These are phyloP conservation scores for Phania funesta DNA, from an alignment of 2,888 invertebrate genomes.

Conservation along the genomic window DNA sequence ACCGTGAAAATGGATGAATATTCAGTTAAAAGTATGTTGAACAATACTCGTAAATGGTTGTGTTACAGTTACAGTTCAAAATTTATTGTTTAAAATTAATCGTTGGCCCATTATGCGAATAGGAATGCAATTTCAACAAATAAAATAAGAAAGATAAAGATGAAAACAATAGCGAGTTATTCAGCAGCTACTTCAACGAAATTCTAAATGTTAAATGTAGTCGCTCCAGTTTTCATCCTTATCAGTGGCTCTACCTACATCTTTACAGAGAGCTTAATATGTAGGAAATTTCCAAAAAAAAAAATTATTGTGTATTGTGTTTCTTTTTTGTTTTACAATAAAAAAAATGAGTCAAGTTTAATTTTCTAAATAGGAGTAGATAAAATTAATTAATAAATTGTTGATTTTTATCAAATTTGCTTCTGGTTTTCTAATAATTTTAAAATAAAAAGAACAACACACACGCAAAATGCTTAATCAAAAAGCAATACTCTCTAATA, in stretches of 20 bases:
- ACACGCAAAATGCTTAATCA: too few relatives aligned
- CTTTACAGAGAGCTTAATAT: constrained; percentile 47
- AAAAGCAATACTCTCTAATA: too few relatives aligned
- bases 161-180: constrained; percentile 20
- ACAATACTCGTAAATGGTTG: constrained; percentile 59
- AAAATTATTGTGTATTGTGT: too few relatives aligned
- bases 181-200: constrained; percentile 41
- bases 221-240: constrained; percentile 6
- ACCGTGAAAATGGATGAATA: background rate
- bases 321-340: too few relatives aligned
- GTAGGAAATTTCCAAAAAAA: too few relatives aligned
- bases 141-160: constrained; percentile 25
- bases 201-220: background rate
- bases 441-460: too few relatives aligned
- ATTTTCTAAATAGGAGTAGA: too few relatives aligned
- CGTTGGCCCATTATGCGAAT: constrained; percentile 39
- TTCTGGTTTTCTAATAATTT: too few relatives aligned
- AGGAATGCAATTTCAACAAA: background rate
- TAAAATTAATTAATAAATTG: too few relatives aligned
- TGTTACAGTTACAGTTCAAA: constrained; percentile 64
- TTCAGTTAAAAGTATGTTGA: constrained; percentile 37
- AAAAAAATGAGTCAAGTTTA: too few relatives aligned
- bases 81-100: constrained; percentile 64
- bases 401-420: too few relatives aligned
- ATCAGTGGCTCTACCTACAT: constrained; percentile 60